Base-by-base conservation (phyloP, 2,113 vertebrate genomes). In the Lycocorax pyrrhopterus region DNA sequence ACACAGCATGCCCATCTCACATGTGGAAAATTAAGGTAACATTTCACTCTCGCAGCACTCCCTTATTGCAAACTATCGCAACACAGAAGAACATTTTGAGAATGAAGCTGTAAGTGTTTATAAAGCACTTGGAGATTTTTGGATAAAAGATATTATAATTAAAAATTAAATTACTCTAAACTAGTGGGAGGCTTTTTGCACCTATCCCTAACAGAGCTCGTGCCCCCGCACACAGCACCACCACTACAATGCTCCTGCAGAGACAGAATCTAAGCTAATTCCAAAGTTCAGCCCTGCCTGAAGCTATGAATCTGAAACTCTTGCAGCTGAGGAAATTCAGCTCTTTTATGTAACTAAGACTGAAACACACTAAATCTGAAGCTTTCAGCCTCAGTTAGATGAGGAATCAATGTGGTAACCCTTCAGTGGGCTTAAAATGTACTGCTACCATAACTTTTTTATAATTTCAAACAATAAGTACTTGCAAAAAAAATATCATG, bases 151-250 rank as follows among this genome's bases (percentile, higher is more conserved):
- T 56, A 66, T 15, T 53, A 46, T 51, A 80, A 83, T 77, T 87
- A 72, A 91, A 93, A 93, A 66, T 53, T 25, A 32, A 77, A 62
- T 83, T 67, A 85, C 51, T 76, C 74, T 16, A 16, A 85, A 88
- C 35, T 39, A 73, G 55, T 43, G 32, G 89, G 71, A 79, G 39
- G 59, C 29, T 46, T 89, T 90, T 71, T 74, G 63, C 78, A 85
- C 30, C 53, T 56, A 44, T 60, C 35, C 39, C 49, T 67, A 71
- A 33, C 21, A 58, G 17, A 44, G 23, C 59, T 62, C 3, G 4
- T 19, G 10, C 9, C n/a, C 64, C 33, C 33, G 1, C 12, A 1
- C 47, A 16, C 26, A 66, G 82, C 27, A 60, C 12, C 64, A 84
- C 13, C 0, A 0, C 35, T 67, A 27, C 49, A 85, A 12, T 0